Percentiles rank a stretch among this genome's conserved stretches.
These are phyloP conservation scores for Eupithecia vulgata DNA, from an alignment of 2,888 invertebrate genomes.

Conservation along the genomic window DNA sequence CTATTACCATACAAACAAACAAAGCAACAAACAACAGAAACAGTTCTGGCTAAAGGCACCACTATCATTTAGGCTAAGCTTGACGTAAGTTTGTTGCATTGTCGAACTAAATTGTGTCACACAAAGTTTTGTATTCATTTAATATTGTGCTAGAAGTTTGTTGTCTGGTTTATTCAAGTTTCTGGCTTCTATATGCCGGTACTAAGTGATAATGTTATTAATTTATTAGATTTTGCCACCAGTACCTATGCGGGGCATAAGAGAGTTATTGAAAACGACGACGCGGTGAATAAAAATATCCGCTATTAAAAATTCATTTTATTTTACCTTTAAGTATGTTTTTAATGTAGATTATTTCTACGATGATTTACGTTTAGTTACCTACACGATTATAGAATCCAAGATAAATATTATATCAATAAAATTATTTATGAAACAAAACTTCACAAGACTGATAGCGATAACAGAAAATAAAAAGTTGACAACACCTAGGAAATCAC, in stretches of 20 bases:
- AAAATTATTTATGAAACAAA: not conserved
- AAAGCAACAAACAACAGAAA: no score
- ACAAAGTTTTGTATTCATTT: conserved; percentile 22
- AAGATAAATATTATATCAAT: not conserved
- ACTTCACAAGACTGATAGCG: not conserved
- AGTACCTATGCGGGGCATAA: not conserved
- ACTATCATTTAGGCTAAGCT: conserved; percentile 20
- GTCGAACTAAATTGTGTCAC: conserved; percentile 18
- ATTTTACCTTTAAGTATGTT: not conserved
- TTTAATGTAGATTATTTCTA: not conserved
- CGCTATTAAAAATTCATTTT: not conserved
- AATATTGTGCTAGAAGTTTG: conserved; percentile 16
- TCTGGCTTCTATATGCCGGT: conserved; percentile 22
- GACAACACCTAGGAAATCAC: not conserved
- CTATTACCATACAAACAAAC: not conserved
- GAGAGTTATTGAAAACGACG: not conserved
- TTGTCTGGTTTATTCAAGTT: conserved; percentile 27
- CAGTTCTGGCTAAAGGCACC: not conserved
- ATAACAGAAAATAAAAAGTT: not conserved
- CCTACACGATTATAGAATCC: not conserved
- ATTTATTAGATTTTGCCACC: not conserved
- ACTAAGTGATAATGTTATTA: conserved; percentile 19
- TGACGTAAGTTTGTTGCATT: conserved; percentile 24
- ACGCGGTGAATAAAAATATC: not conserved
- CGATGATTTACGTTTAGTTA: not conserved